Evolutionary conservation across 2,888 invertebrate genomes (phyloP).

Genomic region (Caenorhabditis plicata): DNA sequence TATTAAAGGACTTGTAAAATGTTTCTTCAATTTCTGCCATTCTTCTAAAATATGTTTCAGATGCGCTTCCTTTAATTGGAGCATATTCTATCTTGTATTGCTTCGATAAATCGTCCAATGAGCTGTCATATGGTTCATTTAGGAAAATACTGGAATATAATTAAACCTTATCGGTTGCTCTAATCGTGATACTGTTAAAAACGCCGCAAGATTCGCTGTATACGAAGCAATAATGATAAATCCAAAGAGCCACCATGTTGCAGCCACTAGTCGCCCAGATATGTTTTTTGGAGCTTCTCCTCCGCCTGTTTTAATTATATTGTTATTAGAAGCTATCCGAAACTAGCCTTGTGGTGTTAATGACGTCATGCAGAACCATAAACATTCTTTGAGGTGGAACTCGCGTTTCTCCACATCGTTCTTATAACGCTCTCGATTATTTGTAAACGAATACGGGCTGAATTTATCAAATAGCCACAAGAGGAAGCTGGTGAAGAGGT

Average conservation of each 20-base stretch:
- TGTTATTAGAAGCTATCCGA: background rate
- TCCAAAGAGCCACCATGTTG: slow-evolving; percentile 94
- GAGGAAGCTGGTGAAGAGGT: slow-evolving; percentile 88
- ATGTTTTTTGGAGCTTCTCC: slow-evolving; percentile 94
- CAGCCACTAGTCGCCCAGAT: slow-evolving; percentile 89
- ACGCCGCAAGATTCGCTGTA: slow-evolving; percentile 95
- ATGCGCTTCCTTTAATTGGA: slow-evolving; percentile 82
- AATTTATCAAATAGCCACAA: slow-evolving; percentile 96
- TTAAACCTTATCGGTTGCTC: slow-evolving; percentile 60
- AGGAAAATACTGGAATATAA: background rate
- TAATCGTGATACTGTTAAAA: slow-evolving; percentile 76
- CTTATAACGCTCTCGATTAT: slow-evolving; percentile 77
- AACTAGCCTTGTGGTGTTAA: slow-evolving; percentile 78
- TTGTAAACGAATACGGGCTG: slow-evolving; percentile 93
- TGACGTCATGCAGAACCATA: slow-evolving; percentile 99
- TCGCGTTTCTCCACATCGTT: slow-evolving; percentile 75
- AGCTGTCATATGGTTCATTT: slow-evolving; percentile 40
- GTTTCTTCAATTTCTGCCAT: slow-evolving; percentile 92
- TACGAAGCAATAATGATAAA: slow-evolving; percentile 98
- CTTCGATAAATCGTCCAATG: slow-evolving; percentile 86
- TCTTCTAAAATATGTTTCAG: slow-evolving; percentile 89
- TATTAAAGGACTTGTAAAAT: slow-evolving; percentile 81
- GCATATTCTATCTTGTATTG: slow-evolving; percentile 95
- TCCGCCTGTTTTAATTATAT: slow-evolving; percentile 72
- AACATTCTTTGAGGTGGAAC: slow-evolving; percentile 90